Base-by-base conservation (phyloP, 2,888 invertebrate species). In the Rhagophthalmus giganteus region DNA sequence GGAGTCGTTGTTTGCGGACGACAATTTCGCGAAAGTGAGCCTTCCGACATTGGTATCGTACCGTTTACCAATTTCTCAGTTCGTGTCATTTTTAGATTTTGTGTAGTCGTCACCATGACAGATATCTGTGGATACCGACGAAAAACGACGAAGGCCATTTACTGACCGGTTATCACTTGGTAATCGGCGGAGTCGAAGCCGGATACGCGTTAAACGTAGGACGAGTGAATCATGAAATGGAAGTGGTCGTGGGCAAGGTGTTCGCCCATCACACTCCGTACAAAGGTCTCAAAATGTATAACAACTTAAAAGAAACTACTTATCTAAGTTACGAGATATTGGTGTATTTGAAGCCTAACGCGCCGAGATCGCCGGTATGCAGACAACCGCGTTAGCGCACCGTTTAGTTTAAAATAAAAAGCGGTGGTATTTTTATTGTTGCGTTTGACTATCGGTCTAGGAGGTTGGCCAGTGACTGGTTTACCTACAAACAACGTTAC, bases 161-260 rank as follows among this genome's bases (percentile, higher is more conserved):
- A 9, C 11, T 52, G n/a, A 47, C 46, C 2, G 14, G 27, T 10
- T 41, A 33, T 8, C 52, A 47, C 31, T 15, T 52, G n/a, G 47
- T 52, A 2, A 32, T 52, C 26, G 52, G 52, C 1, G 52, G 52
- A 13, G 41, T 25, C 2, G 52, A 52, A 35, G 34, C 34, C 6
- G 52, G 46, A 14, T 33, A 35, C 27, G 33, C 35, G 4, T 7
- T 52, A 25, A 46, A 52, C 27, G 46, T 52, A 24, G 52, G 52
- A 16, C 27, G 52, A 1, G 52, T 42, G 28, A 39, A 46, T 25
- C 35, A 44, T 26, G 39, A 48, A 33, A 35, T 27, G 27, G 40
- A 32, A 10, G 28, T 32, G 3, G 13, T 45, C 3, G 24, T 55
- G 11, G 55, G 52, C 2, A 55, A 55, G 24, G 33, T 55, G 8